Evolutionary conservation across 1,140 invertebrate genomes (phyloP).

Genomic region (Apis florea): DNA sequence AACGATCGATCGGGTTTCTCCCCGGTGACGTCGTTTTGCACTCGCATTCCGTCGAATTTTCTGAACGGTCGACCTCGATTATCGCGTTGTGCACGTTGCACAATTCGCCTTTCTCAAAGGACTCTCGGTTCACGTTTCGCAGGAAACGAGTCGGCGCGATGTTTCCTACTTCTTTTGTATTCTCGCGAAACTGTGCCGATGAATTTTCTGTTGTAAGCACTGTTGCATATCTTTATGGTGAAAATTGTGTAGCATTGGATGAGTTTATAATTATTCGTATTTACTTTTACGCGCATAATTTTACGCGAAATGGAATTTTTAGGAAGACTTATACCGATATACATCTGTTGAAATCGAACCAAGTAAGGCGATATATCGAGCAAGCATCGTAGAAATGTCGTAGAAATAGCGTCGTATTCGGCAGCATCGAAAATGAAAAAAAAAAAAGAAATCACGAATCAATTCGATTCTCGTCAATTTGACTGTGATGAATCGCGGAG

Average conservation of each 20-base stretch:
- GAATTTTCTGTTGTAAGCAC: slow-evolving; percentile 17
- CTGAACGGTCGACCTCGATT: slow-evolving; percentile 37
- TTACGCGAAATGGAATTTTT: too few relatives aligned
- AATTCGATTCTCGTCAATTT: not conserved
- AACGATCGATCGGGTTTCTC: too few relatives aligned
- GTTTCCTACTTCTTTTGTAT: not conserved
- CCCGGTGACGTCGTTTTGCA: slow-evolving; percentile 28
- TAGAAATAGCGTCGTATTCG: not conserved
- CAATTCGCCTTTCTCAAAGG: slow-evolving; percentile 5
- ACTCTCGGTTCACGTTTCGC: not conserved
- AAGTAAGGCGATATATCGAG: too few relatives aligned
- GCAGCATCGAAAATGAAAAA: not conserved
- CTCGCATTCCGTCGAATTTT: slow-evolving; percentile 34
- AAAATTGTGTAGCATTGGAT: too few relatives aligned
- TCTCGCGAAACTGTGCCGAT: not conserved
- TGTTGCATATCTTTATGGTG: too few relatives aligned
- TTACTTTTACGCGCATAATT: too few relatives aligned
- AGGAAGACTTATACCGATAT: too few relatives aligned
- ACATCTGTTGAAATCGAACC: too few relatives aligned
- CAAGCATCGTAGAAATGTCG: not conserved
- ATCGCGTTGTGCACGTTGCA: slow-evolving; percentile 1
- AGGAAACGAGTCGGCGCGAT: not conserved
- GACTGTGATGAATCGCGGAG: not conserved
- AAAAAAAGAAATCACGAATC: not conserved
- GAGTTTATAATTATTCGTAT: too few relatives aligned